These are phyloP conservation scores for Drosophila lacertosa DNA, from an alignment of 1,140 invertebrate species.

Conservation along the genomic window DNA sequence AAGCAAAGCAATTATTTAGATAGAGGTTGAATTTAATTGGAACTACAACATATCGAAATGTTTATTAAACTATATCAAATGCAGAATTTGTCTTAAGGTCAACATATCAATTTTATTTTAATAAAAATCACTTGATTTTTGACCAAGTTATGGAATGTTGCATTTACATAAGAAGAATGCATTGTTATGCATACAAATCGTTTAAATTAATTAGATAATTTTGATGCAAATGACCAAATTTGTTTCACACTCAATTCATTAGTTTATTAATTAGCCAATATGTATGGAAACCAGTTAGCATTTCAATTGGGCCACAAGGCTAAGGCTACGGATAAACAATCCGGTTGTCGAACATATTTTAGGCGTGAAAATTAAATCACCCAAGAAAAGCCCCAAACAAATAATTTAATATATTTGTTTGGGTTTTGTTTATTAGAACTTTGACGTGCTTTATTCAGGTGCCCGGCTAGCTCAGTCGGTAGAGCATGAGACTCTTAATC, in stretches of 20 bases:
- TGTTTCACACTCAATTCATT: conserved; percentile 46
- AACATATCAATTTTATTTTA: neutral
- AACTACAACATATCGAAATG: no score
- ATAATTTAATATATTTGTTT: neutral
- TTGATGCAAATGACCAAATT: conserved; percentile 25
- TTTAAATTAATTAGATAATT: conserved; percentile 26
- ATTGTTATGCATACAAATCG: conserved; percentile 18
- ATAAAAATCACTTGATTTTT: neutral
- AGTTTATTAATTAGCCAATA: conserved; percentile 34
- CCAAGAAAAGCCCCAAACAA: conserved; percentile 11
- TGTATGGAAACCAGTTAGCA: conserved; percentile 17
- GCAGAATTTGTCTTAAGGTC: no score
- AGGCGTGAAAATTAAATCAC: neutral
- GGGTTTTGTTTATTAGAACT: conserved; percentile 3
- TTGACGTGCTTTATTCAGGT: conserved; percentile 10
- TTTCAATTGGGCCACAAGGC: conserved; percentile 34
- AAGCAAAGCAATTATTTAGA: no score
- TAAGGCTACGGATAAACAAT: neutral
- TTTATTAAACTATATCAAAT: no score
- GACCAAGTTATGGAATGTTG: neutral
- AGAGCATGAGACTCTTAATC: conserved; percentile 97
- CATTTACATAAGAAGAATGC: conserved; percentile 1
- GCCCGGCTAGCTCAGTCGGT: conserved; percentile 95
- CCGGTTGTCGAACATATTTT: conserved; percentile 18
- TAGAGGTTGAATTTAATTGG: no score